These are phyloP conservation scores for Periphyllus acericola DNA, from an alignment of 2,888 invertebrate species.

Conservation along the genomic window DNA sequence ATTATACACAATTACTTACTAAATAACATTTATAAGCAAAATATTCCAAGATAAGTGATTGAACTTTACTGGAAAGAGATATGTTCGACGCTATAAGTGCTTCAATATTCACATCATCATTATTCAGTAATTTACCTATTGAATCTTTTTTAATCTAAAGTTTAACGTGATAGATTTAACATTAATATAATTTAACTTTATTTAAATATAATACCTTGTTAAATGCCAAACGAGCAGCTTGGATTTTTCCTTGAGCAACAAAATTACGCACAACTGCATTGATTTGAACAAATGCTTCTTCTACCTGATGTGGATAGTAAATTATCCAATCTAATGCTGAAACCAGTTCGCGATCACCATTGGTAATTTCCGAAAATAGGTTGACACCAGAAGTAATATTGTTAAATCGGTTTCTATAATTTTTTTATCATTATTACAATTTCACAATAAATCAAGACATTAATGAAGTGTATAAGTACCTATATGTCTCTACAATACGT, in stretches of 20 bases:
- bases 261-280: constrained; percentile 89
- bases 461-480: constrained; percentile 64
- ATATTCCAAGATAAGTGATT: constrained; percentile 38
- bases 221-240: constrained; percentile 82
- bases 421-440: neutral
- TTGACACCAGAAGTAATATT: constrained; percentile 25
- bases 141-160: constrained; percentile 38
- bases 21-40: constrained; percentile 80
- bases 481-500: constrained; percentile 83
- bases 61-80: neutral
- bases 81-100: neutral
- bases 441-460: neutral
- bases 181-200: neutral
- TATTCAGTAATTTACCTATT: constrained; percentile 21
- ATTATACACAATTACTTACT: constrained; percentile 65
- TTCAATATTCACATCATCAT: constrained; percentile 29
- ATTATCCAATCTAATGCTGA: constrained; percentile 87
- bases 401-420: constrained; percentile 41
- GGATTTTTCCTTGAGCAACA: constrained; percentile 81
- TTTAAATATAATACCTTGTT: constrained; percentile 69
- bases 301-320: constrained; percentile 80
- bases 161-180: constrained; percentile 57
- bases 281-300: constrained; percentile 86
- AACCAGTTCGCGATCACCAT: constrained; percentile 78
- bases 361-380: constrained; percentile 70